These are phyloP conservation scores for Ephialtes manifestator DNA, from an alignment of 2,888 invertebrate genomes.

Conservation along the genomic window DNA sequence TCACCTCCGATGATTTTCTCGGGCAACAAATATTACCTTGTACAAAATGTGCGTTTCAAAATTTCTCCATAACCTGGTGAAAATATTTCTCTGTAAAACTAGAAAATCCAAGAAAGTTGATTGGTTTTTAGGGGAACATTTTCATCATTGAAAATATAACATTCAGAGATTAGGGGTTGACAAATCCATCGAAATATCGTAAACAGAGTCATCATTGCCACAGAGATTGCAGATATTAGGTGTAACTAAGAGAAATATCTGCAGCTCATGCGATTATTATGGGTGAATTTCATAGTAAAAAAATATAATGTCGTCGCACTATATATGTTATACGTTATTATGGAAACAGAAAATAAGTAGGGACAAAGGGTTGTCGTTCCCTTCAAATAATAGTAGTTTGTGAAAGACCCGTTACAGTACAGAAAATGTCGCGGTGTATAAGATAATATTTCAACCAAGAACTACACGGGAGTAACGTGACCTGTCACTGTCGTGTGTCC, in stretches of 20 bases:
- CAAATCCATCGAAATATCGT: neutral
- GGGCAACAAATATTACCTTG: too few relatives aligned
- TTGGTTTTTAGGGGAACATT: neutral
- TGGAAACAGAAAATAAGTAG: constrained; percentile 57
- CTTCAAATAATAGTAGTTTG: constrained; percentile 45
- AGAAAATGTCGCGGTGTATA: constrained; percentile 38
- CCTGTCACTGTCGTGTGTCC: constrained; percentile 56
- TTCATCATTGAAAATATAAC: neutral
- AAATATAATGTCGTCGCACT: constrained; percentile 8
- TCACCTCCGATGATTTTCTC: too few relatives aligned
- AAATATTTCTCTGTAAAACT: too few relatives aligned
- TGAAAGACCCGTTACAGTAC: constrained; percentile 35
- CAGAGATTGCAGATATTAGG: constrained; percentile 10
- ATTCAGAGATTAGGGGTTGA: neutral
- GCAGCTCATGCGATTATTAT: neutral
- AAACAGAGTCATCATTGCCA: neutral
- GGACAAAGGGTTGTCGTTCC: constrained; percentile 40
- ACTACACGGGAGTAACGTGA: constrained; percentile 16
- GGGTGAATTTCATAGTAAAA: constrained; percentile 36
- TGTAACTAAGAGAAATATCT: neutral
- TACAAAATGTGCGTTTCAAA: too few relatives aligned
- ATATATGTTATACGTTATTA: constrained; percentile 28
- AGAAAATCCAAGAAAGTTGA: too few relatives aligned
- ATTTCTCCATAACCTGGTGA: too few relatives aligned
- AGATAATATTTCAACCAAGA: constrained; percentile 56